Evolutionary conservation across 2,888 invertebrate species (phyloP), one percentile per base, ranked within the genome.

Genomic region (Cepaea hortensis): DNA sequence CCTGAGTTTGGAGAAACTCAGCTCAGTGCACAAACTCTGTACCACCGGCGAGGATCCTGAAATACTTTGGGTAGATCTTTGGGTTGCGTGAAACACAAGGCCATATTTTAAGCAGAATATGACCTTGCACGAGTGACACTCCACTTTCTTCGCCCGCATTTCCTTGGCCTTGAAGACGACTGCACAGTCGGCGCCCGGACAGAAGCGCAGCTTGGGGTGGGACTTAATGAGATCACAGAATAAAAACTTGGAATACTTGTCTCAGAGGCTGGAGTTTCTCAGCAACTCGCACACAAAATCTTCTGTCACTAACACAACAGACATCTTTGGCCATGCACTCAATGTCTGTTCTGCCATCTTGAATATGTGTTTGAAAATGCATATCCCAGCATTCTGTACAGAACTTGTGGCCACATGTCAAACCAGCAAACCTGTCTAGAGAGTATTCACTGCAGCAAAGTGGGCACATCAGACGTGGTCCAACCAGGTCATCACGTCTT

Each of bases 331-430:
- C 35, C 35, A 35, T 35, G 35, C 35, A 35, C 35, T 80, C 88
- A 96, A 96, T 95, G 90, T 96, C 96, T n/a, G 96, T 96, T 86
- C 96, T 96, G 95, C 98, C 97, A 95, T 97, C 97, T 95, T 96
- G 96, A 91, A 99, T 97, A 96, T 99, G 98, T 93, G 98, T 97
- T 96, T 98, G 98, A 95, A 99, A 98, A 96, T 98, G 98, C 96
- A 96, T 97, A 88, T 96, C 96, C 99, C 99, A 99, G 95, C 99
- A 99, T 90, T 97, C 97, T 94, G 97, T 97, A 95, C 99, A 99
- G 95, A 98, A 99, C 89, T 96, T 96, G 95, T 99, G 99, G 48
- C 97, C 97, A 95, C 99, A 99, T 35, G 97, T 96, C 89, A 99
- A 95, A 85, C 96, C 96, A 94, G 96, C 96, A 94, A 97, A 97